Base-by-base conservation (phyloP, 2,113 vertebrate genomes). In the Zapus hudsonius region DNA sequence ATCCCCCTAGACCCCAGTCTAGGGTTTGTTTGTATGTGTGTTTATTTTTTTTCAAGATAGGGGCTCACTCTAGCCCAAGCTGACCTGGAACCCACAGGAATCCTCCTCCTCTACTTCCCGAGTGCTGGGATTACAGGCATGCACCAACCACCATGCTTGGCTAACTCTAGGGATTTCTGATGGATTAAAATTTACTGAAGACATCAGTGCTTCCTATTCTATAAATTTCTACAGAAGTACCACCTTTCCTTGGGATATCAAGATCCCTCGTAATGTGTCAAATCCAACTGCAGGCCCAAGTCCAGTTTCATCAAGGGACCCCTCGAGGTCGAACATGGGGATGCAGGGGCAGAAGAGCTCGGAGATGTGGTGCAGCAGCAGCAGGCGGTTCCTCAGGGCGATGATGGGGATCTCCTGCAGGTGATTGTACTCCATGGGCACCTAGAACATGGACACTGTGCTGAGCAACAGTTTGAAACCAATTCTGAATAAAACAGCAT, bases 351-450 rank as follows among this genome's bases (percentile, higher is more conserved):
- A 99, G 97, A 99, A 99, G 86, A 99, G 99, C 96, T 99, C 99
- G 0, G 99, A 99, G 98, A 99, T 99, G 97, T 99, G 99, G 91
- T 99, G 99, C 93, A 99, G 98, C 23, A 99, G 98, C 91, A 99
- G 97, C 93, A 99, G 98, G 61, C 99, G 98, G 97, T 99, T 99
- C 93, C 99, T 98, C 97, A 99, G 96, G 1, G 98, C 98, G 92
- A 99, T 98, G 31, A 99, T 99, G 36, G 98, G 98, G 91, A 99
- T 99, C 97, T 99, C 99, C 96, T 99, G 99, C 42, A 99, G 98
- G 95, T 99, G 99, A 94, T 99, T 99, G 97, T 99, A 99, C 97
- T 99, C 99, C 99, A 99, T 99, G 83, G 99, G 99, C 92, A 99
- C 99, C 99, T 99, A 88, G 0, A 40, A 96, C 23, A 61, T 2